phyloP scores from a whole-genome alignment of 2,797 vertebrate genomes.

The Sebastes baramenuke region DNA sequence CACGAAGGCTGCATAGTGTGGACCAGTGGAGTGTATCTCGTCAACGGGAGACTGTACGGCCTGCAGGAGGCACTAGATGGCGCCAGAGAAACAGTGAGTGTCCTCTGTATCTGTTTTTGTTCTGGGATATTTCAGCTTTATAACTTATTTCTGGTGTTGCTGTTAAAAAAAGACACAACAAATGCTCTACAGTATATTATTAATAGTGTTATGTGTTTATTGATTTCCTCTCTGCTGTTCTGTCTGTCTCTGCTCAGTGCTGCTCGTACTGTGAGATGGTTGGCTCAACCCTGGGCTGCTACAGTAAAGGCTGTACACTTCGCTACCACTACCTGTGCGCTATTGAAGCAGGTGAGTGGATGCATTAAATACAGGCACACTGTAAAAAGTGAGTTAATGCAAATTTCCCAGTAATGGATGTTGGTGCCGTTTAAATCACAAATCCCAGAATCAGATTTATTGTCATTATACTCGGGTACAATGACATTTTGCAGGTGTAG shows the following conservation, averaged over 20 bases:
- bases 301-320: slow-evolving; percentile 98
- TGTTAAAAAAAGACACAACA: not conserved
- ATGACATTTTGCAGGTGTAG: too few relatives aligned
- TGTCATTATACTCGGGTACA: too few relatives aligned
- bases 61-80: slow-evolving; percentile 98
- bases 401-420: not conserved
- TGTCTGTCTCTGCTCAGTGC: slow-evolving; percentile 79
- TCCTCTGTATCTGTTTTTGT: not conserved
- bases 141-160: not conserved
- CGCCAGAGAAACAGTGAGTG: slow-evolving; percentile 94
- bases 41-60: slow-evolving; percentile 97
- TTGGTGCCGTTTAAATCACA: not conserved
- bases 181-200: not conserved
- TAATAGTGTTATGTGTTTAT: not conserved
- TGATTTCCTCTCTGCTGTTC: not conserved
- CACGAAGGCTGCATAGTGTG: slow-evolving; percentile 98
- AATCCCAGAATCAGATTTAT: too few relatives aligned
- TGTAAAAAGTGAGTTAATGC: not conserved
- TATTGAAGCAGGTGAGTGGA: slow-evolving; percentile 91
- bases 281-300: slow-evolving; percentile 97
- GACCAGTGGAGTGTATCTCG: slow-evolving; percentile 98
- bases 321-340: slow-evolving; percentile 97
- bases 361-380: not conserved
- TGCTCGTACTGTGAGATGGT: slow-evolving; percentile 97
- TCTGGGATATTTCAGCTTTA: not conserved